A percentile compares a stretch with the other conserved stretches of the same genome.
These are phyloP conservation scores for Thamnophis sirtalis DNA, from an alignment of 2,113 vertebrate genomes.

Conservation along the genomic window DNA sequence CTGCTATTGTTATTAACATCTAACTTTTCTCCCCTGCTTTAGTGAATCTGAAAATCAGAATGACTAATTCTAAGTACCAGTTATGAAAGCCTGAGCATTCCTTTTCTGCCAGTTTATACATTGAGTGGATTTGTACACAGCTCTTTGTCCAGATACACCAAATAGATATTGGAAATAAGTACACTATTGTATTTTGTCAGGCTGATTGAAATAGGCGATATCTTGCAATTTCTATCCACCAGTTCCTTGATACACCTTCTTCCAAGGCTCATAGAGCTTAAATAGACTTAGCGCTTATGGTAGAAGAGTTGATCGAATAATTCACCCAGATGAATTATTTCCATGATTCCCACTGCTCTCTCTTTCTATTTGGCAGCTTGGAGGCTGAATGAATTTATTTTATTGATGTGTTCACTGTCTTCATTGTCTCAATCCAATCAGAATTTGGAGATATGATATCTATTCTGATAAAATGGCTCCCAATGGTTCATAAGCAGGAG, in stretches of 20 bases:
- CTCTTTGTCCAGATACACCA: too few species aligned
- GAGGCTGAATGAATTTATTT: neutral
- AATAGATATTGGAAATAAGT: neutral
- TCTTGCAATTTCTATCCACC: neutral
- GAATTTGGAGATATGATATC: neutral
- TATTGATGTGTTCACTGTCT: neutral
- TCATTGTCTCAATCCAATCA: neutral
- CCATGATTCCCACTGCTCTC: neutral
- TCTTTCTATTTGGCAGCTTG: neutral
- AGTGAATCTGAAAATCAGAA: neutral
- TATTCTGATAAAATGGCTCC: neutral
- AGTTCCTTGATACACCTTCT: neutral
- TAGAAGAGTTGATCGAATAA: neutral
- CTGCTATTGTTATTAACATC: neutral
- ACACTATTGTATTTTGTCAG: neutral
- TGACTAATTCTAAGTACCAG: neutral
- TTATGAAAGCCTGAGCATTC: neutral
- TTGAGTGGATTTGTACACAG: neutral
- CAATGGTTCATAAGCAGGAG: neutral
- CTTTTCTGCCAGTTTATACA: neutral
- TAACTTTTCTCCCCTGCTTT: constrained; percentile 1
- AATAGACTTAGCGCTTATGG: neutral
- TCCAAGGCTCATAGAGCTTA: neutral
- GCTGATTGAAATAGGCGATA: neutral
- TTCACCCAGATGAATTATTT: neutral